Evolutionary conservation across 1,140 invertebrate genomes (phyloP), one percentile per base, ranked within the genome.

Genomic region (Atopsyche davidsoni): DNA sequence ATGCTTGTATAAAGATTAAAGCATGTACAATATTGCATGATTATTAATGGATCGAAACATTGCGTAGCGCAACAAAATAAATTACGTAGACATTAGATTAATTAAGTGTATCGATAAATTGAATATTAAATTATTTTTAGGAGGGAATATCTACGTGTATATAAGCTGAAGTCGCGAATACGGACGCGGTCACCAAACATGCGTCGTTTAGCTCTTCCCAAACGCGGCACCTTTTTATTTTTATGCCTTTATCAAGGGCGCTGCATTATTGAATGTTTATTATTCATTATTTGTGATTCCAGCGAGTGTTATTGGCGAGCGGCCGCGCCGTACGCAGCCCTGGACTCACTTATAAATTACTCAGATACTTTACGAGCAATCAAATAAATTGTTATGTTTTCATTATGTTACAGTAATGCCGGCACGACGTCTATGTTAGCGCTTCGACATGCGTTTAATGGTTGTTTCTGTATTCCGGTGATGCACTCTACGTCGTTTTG

Each of bases 261-360:
- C 36, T 51, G 54, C 54, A 51, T 51, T 56, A 56, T 56, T 56
- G 49, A 56, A 51, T 51, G 48, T 56, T 56, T 56, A 56, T 56
- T 56, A 48, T 56, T 51, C 54, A 56, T 56, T 56, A 56, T 56
- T 55, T 48, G 48, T 46, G 14, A 48, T 56, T 56, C 36, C 36
- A 40, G 23, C 18, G 35, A 42, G 34, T 46, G 39, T 48, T 53
- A 49, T 49, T 36, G 41, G 23, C 43, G 35, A 53, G 34, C 14
- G 14, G 40, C 11, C 7, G 32, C 18, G 42, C 24, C 38, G 38
- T 52, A 45, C 41, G 19, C 2, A 31, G 14, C 14, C 6, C 11
- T 32, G 10, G 14, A 36, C 28, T 21, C 6, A 42, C 18, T 40
- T 35, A 41, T 54, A 48, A 48, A 48, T 44, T 35, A 38, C 21